Conservation (phyloP, 2,797 vertebrate species). For the Taenioides sp. region DNA sequence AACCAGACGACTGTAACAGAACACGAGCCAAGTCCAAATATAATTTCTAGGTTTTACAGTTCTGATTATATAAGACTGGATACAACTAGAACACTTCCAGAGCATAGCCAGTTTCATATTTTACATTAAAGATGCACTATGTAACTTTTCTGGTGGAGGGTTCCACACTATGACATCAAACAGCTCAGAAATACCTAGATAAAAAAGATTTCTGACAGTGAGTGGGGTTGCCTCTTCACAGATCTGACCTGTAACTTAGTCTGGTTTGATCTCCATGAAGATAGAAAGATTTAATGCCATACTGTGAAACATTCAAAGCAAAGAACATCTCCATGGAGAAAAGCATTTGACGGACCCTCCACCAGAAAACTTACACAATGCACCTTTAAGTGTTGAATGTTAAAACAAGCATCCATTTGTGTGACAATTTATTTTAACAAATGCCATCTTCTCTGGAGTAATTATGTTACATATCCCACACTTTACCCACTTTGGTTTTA, state of each 20-base stretch:
- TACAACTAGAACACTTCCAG: not conserved
- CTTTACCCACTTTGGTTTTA: not conserved
- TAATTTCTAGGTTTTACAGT: slow-evolving; percentile 59
- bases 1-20: slow-evolving; percentile 46
- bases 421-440: not conserved
- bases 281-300: no score
- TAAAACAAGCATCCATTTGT: not conserved
- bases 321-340: no score
- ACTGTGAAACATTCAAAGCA: no score
- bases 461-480: not conserved
- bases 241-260: no score
- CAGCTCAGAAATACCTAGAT: no score
- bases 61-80: not conserved
- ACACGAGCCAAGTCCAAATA: slow-evolving; percentile 61
- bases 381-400: not conserved
- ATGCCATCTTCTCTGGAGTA: not conserved
- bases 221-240: no score
- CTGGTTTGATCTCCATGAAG: no score
- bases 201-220: no score
- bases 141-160: no score
- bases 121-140: not conserved
- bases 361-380: no score
- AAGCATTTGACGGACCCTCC: no score
- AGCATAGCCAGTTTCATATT: not conserved
- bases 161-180: no score